phyloP scores from a whole-genome alignment of 1,140 invertebrate species.

The Sarcophaga bullata region DNA sequence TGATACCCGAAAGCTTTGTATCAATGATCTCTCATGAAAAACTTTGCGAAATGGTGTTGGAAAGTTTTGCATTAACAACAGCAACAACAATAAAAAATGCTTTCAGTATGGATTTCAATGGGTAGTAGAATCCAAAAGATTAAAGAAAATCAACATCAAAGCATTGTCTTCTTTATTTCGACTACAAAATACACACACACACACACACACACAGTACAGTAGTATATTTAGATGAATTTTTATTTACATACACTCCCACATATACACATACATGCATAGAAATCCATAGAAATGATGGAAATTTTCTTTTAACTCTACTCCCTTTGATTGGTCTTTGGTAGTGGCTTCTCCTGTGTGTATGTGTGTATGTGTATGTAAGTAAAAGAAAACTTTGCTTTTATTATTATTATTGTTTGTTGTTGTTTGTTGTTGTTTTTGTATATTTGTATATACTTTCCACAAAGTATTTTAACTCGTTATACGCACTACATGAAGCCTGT shows the following conservation, averaged over 20 bases:
- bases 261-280: background rate
- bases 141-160: constrained; percentile 21
- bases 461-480: constrained; percentile 31
- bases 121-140: background rate
- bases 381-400: background rate
- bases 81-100: background rate
- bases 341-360: background rate
- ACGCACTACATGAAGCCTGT: constrained; percentile 30
- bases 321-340: constrained; percentile 37
- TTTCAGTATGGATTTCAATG: background rate
- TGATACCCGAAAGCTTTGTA: background rate
- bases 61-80: too few relatives aligned
- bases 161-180: background rate
- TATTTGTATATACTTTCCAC: too few relatives aligned
- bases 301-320: constrained; percentile 31
- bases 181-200: background rate
- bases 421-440: too few relatives aligned
- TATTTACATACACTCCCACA: background rate
- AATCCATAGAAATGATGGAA: background rate
- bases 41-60: background rate
- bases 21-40: background rate
- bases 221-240: background rate
- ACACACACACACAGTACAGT: background rate
- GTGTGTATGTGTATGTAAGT: background rate
- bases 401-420: background rate